phyloP scores from a whole-genome alignment of 2,113 vertebrate genomes.

The Muntiacus reevesi region DNA sequence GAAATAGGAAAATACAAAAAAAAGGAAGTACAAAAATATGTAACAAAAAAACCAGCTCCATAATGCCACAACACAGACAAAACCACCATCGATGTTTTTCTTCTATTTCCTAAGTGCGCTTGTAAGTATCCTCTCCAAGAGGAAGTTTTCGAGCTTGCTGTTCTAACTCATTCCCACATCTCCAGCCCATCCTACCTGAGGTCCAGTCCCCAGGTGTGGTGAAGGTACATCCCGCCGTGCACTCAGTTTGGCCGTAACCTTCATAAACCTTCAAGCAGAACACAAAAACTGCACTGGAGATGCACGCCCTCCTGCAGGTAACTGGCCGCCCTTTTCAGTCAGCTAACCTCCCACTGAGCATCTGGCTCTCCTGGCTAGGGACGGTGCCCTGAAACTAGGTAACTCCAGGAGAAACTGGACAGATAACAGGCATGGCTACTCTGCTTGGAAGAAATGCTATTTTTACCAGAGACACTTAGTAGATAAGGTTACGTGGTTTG shows the following conservation, averaged over 20 bases:
- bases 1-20: not conserved
- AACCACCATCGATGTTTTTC: not conserved
- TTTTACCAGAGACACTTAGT: not conserved
- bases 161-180: not conserved
- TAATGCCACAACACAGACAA: not conserved
- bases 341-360: not conserved
- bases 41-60: not conserved
- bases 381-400: fast-evolving
- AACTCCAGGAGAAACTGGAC: not conserved
- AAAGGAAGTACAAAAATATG: not conserved
- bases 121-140: not conserved
- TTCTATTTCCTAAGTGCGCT: not conserved
- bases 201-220: conserved; percentile 99
- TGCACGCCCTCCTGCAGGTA: not conserved
- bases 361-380: not conserved
- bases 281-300: not conserved
- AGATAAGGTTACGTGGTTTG: not conserved
- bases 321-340: not conserved
- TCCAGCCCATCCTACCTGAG: conserved; percentile 84
- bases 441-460: not conserved
- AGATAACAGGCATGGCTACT: not conserved
- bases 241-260: conserved; percentile 98
- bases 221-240: conserved; percentile 97
- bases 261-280: conserved; percentile 91
- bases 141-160: not conserved